A percentile compares a stretch with the other conserved stretches of the same genome.
These are phyloP conservation scores for Tipula vernalis DNA, from an alignment of 2,888 invertebrate species.

Conservation along the genomic window DNA sequence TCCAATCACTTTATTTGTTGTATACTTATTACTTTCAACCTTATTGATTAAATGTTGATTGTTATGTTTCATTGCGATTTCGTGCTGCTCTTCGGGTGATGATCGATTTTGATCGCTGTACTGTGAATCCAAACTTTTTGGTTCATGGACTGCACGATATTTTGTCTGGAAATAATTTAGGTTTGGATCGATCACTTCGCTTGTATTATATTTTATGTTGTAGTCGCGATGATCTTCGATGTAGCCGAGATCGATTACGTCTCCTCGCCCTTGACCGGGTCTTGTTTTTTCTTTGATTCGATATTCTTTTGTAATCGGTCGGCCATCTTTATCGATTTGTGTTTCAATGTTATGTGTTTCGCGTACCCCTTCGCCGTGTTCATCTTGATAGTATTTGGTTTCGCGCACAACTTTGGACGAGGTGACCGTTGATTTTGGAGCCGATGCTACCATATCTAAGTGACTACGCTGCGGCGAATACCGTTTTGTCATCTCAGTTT, in stretches of 20 bases:
- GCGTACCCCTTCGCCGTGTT: conserved; percentile 40
- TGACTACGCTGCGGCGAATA: conserved; percentile 28
- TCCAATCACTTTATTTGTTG: neutral
- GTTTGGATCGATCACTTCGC: conserved; percentile 35
- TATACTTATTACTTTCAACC: neutral
- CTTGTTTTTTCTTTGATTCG: conserved; percentile 32
- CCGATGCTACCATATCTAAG: conserved; percentile 24
- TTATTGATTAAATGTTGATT: conserved; percentile 20
- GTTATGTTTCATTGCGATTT: conserved; percentile 39
- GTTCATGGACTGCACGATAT: conserved; percentile 42
- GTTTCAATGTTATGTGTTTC: conserved; percentile 38
- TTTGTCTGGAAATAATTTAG: conserved; percentile 35
- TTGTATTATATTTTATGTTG: conserved; percentile 20
- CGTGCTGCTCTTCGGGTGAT: conserved; percentile 46
- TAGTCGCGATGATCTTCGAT: conserved; percentile 20
- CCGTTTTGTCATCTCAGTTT: conserved; percentile 26
- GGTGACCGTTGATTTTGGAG: conserved; percentile 23
- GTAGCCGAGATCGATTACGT: conserved; percentile 14
- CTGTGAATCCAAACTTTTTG: conserved; percentile 53
- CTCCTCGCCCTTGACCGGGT: neutral
- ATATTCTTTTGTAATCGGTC: conserved; percentile 33
- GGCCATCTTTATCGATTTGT: conserved; percentile 32
- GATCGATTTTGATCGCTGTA: conserved; percentile 43
- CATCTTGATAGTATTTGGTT: conserved; percentile 30
- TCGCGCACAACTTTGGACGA: conserved; percentile 28